Evolutionary conservation across 2,113 vertebrate species (phyloP), one percentile per base, ranked within the genome.

Genomic region (Arizona elegans): DNA sequence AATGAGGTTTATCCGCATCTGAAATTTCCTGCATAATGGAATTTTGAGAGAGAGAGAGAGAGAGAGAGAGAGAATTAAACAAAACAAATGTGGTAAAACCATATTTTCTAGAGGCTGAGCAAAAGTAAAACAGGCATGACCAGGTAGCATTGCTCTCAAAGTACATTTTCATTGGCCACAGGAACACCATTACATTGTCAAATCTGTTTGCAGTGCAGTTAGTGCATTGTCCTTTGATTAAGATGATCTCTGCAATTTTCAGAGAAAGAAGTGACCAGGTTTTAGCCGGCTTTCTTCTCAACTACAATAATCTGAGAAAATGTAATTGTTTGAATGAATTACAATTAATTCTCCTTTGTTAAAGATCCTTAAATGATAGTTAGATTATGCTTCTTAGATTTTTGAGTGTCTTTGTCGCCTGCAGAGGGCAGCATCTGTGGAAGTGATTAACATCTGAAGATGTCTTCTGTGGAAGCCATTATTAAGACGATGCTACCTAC

Each of bases 1-100:
- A 93, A 0, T 94, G 92, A 0, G 95, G 94, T 9, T 92, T 96
- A 1, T 96, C 96, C 9, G 90, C 96, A 8, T 97, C 96, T 96
- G 97, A 95, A 9, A 29, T 93, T 97, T 98, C 90, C 96, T 96
- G 92, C 23, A 85, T 81, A 43, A 38, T 81, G 75, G 33, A 17
- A n/a, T 75, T 33, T 65, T 33, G 70, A 43, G 38, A 43, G 38
- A 43, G 38, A 43, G 38, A n/a, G n/a, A n/a, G n/a, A 50, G 70
- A 52, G 33, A 17, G 8, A 88, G 24, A 13, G 4, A 33, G 6
- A 29, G 33, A 38, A 75, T 62, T n/a, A 54, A 62, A 1, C 29
- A 56, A 58, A n/a, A 86, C n/a, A 29, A 59, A 53, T 56, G 43
- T 56, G 85, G 7, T 26, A 38, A 90, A 87, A 90, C 33, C 23